phyloP scores from a whole-genome alignment of 2,888 invertebrate genomes.

The Leptopterna dolabrata region DNA sequence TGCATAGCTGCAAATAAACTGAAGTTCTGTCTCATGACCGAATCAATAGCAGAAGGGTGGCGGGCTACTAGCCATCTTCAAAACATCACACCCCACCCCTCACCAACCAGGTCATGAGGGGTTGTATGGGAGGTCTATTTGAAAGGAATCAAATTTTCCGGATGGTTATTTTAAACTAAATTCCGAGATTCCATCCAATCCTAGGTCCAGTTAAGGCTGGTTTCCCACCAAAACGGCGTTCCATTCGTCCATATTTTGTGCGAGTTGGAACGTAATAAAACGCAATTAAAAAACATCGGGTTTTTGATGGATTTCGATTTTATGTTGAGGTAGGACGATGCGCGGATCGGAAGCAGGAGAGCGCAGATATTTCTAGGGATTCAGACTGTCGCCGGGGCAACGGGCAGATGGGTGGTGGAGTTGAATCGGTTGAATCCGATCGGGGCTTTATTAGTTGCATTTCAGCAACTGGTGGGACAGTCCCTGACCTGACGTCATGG shows the following conservation, averaged over 20 bases:
- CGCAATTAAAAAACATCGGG: background rate
- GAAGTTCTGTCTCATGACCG: background rate
- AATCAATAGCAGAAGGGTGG: slow-evolving; percentile 45
- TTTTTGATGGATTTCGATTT: background rate
- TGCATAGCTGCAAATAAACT: slow-evolving; percentile 40
- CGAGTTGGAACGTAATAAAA: too few species aligned
- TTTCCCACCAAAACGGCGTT: too few species aligned
- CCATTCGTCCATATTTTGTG: too few species aligned
- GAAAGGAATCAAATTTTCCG: too few species aligned
- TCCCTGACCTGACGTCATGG: background rate
- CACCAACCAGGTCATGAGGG: background rate
- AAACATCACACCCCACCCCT: slow-evolving; percentile 2
- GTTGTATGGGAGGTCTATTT: too few species aligned
- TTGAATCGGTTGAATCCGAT: background rate
- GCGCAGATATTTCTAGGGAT: background rate
- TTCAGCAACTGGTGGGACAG: slow-evolving; percentile 1
- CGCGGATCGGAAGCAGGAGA: background rate
- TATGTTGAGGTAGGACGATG: background rate
- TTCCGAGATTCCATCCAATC: too few species aligned
- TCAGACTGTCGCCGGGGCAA: background rate
- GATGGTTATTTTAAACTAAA: too few species aligned
- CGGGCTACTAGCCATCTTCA: slow-evolving; percentile 34
- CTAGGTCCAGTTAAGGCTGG: too few species aligned
- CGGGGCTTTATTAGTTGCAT: background rate
- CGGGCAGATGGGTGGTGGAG: background rate